phyloP scores from a whole-genome alignment of 2,888 invertebrate species.

The Rhagium mordax region DNA sequence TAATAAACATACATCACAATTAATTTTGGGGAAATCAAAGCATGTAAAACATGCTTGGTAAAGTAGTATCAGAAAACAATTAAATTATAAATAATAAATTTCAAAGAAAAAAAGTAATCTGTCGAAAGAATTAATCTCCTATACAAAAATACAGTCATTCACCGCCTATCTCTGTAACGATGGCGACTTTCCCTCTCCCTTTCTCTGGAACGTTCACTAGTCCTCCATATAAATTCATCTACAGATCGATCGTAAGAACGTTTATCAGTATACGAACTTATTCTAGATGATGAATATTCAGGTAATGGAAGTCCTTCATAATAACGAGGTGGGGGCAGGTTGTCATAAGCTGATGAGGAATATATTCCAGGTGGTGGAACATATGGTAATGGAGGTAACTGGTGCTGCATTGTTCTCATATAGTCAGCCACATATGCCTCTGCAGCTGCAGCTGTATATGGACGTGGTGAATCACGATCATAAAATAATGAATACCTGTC shows the following conservation, averaged over 20 bases:
- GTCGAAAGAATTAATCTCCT: slow-evolving; percentile 31
- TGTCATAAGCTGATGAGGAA: slow-evolving; percentile 43
- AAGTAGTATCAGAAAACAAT: slow-evolving; percentile 17
- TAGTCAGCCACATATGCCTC: slow-evolving; percentile 92
- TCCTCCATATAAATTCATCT: slow-evolving; percentile 90
- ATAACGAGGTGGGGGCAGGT: slow-evolving; percentile 78
- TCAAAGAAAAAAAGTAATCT: slow-evolving; percentile 21
- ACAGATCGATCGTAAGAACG: slow-evolving; percentile 90
- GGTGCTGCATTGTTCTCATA: slow-evolving; percentile 90
- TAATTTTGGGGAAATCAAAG: slow-evolving; percentile 30
- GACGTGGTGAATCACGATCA: slow-evolving; percentile 71
- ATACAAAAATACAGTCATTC: slow-evolving; percentile 40
- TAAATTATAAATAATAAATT: slow-evolving; percentile 33
- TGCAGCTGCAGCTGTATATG: slow-evolving; percentile 76
- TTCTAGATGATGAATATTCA: slow-evolving; percentile 79
- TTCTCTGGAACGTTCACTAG: slow-evolving; percentile 70
- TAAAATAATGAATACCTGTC: slow-evolving; percentile 76
- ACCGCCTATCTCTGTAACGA: slow-evolving; percentile 71
- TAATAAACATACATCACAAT: slow-evolving; percentile 28
- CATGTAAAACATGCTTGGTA: slow-evolving; percentile 19
- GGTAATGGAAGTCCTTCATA: slow-evolving; percentile 86
- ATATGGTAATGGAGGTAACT: slow-evolving; percentile 88
- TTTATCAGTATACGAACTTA: slow-evolving; percentile 72
- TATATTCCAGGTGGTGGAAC: slow-evolving; percentile 77
- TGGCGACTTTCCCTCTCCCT: slow-evolving; percentile 66